Evolutionary conservation across 2,888 invertebrate species (phyloP).

Genomic region (Agrotis ipsilon): DNA sequence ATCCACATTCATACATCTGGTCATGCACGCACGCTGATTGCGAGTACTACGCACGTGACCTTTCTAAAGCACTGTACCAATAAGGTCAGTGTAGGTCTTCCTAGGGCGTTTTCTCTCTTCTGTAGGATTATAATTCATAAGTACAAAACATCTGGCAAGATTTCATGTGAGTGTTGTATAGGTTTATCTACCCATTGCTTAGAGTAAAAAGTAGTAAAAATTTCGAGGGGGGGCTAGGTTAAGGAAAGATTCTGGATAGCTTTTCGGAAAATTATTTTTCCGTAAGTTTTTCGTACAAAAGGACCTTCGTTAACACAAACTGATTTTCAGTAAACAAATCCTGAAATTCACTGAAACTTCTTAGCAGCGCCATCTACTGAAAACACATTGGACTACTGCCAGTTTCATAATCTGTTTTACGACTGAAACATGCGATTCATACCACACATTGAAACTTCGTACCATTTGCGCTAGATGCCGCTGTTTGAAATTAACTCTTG

Average conservation of each 20-base stretch:
- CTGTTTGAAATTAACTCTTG: conserved; percentile 31
- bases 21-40: too few species aligned
- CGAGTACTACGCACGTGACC: too few species aligned
- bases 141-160: too few species aligned
- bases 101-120: not conserved
- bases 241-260: not conserved
- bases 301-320: not conserved
- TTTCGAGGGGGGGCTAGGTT: too few species aligned
- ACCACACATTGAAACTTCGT: conserved; percentile 12
- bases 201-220: too few species aligned
- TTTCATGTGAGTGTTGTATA: too few species aligned
- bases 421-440: conserved; percentile 29
- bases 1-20: too few species aligned
- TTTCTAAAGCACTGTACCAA: too few species aligned
- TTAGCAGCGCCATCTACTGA: conserved; percentile 51
- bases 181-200: too few species aligned
- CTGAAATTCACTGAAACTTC: conserved; percentile 1
- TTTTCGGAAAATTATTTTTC: too few species aligned
- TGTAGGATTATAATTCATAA: not conserved
- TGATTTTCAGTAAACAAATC: not conserved
- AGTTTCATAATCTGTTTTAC: conserved; percentile 30
- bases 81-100: too few species aligned
- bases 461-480: conserved; percentile 53
- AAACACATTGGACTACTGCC: conserved; percentile 32
- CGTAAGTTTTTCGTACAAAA: not conserved